These are phyloP conservation scores for Bombylius discolor DNA, from an alignment of 2,888 invertebrate species.

Conservation along the genomic window DNA sequence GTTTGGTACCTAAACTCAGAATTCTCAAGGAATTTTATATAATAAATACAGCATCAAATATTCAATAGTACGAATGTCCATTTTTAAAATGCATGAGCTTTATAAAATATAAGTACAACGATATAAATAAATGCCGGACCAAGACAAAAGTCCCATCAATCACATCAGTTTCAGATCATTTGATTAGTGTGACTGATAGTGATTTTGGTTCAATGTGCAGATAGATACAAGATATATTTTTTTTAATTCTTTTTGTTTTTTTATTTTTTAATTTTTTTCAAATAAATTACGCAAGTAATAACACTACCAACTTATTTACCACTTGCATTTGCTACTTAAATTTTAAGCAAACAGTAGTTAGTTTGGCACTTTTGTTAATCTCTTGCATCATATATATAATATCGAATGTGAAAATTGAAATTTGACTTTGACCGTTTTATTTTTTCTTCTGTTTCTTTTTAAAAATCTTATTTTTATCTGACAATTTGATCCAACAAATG, in stretches of 20 bases:
- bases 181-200: slow-evolving; percentile 13
- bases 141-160: slow-evolving; percentile 12
- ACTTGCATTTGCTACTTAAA: not conserved
- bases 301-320: too few relatives aligned
- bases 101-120: too few relatives aligned
- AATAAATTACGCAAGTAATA: not conserved
- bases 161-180: slow-evolving; percentile 5
- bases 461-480: not conserved
- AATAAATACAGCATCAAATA: too few relatives aligned
- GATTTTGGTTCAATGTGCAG: not conserved
- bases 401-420: not conserved
- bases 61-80: too few relatives aligned
- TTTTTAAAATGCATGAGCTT: too few relatives aligned
- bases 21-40: too few relatives aligned
- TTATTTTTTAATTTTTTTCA: not conserved
- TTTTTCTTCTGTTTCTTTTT: not conserved
- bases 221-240: not conserved
- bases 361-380: not conserved
- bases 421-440: not conserved
- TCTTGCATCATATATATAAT: not conserved
- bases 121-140: slow-evolving; percentile 11
- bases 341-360: not conserved
- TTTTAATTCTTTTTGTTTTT: too few relatives aligned
- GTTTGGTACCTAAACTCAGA: too few relatives aligned
- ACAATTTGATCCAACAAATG: not conserved